Conservation (phyloP, 2,113 vertebrate genomes). For the Marmota flaviventris region DNA sequence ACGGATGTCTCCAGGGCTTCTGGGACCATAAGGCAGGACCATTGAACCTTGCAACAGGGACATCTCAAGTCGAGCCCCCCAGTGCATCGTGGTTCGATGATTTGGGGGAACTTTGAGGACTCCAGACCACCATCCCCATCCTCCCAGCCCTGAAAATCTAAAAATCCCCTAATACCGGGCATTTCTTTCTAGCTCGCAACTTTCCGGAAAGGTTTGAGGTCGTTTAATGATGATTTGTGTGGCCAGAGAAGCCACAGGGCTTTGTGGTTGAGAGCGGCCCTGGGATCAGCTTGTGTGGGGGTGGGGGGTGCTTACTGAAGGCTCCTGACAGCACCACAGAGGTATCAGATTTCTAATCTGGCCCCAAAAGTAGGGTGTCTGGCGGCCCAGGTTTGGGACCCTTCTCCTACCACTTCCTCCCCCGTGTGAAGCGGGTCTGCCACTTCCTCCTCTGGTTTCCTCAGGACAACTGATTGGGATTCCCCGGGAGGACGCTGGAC, state of each 20-base stretch:
- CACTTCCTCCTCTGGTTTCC: not conserved
- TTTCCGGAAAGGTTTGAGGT: not conserved
- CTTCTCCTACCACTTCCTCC: not conserved
- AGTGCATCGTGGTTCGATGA: not conserved
- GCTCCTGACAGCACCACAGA: not conserved
- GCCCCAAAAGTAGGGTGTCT: too few species aligned
- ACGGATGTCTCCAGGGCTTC: not conserved
- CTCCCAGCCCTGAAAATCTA: not conserved
- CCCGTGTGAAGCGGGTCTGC: too few species aligned
- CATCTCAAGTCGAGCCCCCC: not conserved
- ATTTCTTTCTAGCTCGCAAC: not conserved
- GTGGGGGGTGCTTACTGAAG: not conserved
- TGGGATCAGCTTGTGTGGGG: not conserved
- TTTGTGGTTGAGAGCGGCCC: not conserved
- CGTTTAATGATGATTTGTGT: not conserved
- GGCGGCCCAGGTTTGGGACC: not conserved
- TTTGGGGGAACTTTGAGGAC: not conserved
- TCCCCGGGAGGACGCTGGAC: fast-evolving
- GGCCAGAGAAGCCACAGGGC: not conserved
- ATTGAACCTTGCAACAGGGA: not conserved
- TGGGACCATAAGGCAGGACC: not conserved
- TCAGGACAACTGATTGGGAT: not conserved
- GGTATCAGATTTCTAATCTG: not conserved
- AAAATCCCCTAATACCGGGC: not conserved
- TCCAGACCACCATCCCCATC: not conserved